Evolutionary conservation across 2,888 invertebrate species (phyloP).

Genomic region (Marronus borbonicus): DNA sequence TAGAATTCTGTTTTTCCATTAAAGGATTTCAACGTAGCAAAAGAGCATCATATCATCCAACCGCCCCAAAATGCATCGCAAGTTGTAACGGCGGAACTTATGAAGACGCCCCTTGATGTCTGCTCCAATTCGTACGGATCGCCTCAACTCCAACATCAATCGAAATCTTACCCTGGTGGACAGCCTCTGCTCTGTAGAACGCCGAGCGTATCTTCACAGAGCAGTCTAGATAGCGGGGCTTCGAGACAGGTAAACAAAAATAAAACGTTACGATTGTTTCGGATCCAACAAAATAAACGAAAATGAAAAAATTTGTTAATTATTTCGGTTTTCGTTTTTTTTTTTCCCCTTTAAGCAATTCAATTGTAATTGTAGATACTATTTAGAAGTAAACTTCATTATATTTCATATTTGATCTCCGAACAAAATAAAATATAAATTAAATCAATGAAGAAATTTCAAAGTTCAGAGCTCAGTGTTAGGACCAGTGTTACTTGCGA

Average conservation of each 20-base stretch:
- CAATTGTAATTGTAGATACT: too few relatives aligned
- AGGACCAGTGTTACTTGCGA: too few relatives aligned
- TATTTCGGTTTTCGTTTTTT: too few relatives aligned
- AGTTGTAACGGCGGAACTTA: slow-evolving; percentile 66
- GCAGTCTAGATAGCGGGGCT: slow-evolving; percentile 80
- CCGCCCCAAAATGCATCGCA: slow-evolving; percentile 72
- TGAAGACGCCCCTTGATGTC: slow-evolving; percentile 73
- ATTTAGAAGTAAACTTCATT: too few relatives aligned
- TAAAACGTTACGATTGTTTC: too few relatives aligned
- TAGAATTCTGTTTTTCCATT: slow-evolving; percentile 48
- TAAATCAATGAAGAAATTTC: too few relatives aligned
- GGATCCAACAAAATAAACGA: not conserved
- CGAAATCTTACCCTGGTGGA: slow-evolving; percentile 75
- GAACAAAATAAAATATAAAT: too few relatives aligned
- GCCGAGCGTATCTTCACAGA: slow-evolving; percentile 87
- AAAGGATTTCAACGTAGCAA: slow-evolving; percentile 79
- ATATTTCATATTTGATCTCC: too few relatives aligned
- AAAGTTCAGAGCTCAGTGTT: too few relatives aligned
- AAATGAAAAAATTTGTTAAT: too few relatives aligned
- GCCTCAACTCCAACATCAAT: slow-evolving; percentile 79
- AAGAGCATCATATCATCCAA: slow-evolving; percentile 77
- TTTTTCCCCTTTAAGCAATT: too few relatives aligned
- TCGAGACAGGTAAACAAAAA: slow-evolving; percentile 63
- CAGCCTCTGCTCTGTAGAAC: slow-evolving; percentile 81
- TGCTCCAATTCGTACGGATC: slow-evolving; percentile 71